Base-by-base conservation (phyloP, 2,888 invertebrate genomes). In the Drosophila suboccidentalis region DNA sequence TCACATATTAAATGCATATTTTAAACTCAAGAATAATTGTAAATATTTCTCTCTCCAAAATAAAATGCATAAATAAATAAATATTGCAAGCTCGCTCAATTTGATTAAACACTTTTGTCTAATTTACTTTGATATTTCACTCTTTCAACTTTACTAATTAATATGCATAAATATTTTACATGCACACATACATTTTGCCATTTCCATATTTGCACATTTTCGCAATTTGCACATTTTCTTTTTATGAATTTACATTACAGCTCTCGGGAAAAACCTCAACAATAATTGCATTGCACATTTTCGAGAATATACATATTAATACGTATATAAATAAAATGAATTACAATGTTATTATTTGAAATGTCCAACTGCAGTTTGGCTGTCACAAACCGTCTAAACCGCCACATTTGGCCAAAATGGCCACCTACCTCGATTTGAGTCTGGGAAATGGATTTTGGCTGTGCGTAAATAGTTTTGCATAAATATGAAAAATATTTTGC, bases 401-500 rank as follows among this genome's bases (percentile, higher is more conserved):
- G 34, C 44, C 57, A 29, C 54, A 54, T 47, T 61, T 53, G 43
- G 51, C 49, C 58, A 57, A 59, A 65, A 66, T 43, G 19, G 19
- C n/a, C 22, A 26, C 2, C 44, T 4, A 22, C 9, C 5, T 38
- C n/a, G 44, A 53, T 54, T 17, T 13, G 15, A n/a, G 19, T 29
- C 8, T 19, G 34, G 54, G 38, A 39, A 49, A 46, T 44, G 54
- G 54, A 53, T 71, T 71, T 53, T 69, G 54, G 50, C 22, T 66
- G 57, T 66, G 65, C 65, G 72, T 75, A 89, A 83, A 80, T 80
- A 71, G 77, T 80, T 82, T 80, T 83, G 83, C 83, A 82, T 80
- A 82, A 83, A 86, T 89, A 89, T 87, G 77, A 66, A 84, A 89
- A 89, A 86, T 82, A 87, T 82, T 85, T 78, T 81, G 69, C 87